phyloP scores from a whole-genome alignment of 2,888 invertebrate genomes.

The Plutella xylostella region DNA sequence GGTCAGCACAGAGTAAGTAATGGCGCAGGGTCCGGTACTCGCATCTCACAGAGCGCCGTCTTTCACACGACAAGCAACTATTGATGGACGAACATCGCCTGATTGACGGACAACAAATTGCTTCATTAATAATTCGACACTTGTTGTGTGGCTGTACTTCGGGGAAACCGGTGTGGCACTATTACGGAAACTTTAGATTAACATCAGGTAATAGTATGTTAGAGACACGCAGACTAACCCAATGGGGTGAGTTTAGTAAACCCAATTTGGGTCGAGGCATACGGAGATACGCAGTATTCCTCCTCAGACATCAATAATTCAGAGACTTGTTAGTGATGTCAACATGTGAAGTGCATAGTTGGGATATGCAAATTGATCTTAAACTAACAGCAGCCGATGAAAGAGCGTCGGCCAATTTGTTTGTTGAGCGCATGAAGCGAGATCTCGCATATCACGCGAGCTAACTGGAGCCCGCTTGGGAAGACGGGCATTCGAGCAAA shows the following conservation, averaged over 20 bases:
- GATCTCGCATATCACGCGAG: constrained; percentile 32
- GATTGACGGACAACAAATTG: constrained; percentile 37
- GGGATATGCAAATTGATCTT: background rate
- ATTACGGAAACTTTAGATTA: background rate
- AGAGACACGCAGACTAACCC: too few relatives aligned
- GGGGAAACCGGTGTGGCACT: background rate
- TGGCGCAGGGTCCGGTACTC: constrained; percentile 2
- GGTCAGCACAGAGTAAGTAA: constrained; percentile 7
- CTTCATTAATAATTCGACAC: constrained; percentile 27
- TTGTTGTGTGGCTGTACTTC: background rate
- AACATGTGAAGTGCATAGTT: background rate
- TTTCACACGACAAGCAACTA: constrained; percentile 22
- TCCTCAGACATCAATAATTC: too few relatives aligned
- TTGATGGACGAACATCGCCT: constrained; percentile 33
- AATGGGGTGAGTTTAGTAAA: too few relatives aligned
- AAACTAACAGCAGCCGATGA: constrained; percentile 19
- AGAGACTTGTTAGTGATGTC: too few relatives aligned
- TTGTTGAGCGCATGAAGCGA: constrained; percentile 34
- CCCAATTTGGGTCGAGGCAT: too few relatives aligned
- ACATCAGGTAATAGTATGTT: background rate
- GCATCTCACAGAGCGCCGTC: constrained; percentile 2
- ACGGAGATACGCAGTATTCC: too few relatives aligned
- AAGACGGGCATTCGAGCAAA: constrained; percentile 48
- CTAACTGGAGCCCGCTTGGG: constrained; percentile 39
- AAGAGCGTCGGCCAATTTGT: constrained; percentile 33